These are phyloP conservation scores for Rutpela maculata DNA, from an alignment of 2,888 invertebrate genomes.

Conservation along the genomic window DNA sequence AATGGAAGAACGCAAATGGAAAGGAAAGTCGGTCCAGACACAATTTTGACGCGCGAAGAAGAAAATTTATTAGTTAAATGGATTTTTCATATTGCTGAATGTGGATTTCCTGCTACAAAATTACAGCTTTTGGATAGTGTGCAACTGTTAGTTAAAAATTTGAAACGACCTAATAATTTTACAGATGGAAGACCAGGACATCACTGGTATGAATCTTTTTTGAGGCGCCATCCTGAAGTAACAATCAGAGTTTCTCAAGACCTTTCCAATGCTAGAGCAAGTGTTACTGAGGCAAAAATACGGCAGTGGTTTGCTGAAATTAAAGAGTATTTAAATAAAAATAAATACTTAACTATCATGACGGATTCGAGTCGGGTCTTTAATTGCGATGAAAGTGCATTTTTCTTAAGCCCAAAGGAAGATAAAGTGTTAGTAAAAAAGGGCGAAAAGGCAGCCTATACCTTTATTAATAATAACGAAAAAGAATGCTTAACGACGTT, in stretches of 20 bases:
- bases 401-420: constrained; percentile 47
- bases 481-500: no score
- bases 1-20: not conserved
- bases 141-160: constrained; percentile 48
- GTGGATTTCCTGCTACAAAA: constrained; percentile 9
- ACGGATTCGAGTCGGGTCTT: no score
- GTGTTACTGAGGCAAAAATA: no score
- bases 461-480: constrained; percentile 46
- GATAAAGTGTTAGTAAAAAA: constrained; percentile 51
- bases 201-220: constrained; percentile 67
- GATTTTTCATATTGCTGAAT: constrained; percentile 8
- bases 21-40: constrained; percentile 3
- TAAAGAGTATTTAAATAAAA: no score
- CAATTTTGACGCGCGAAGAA: not conserved
- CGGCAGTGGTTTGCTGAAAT: no score
- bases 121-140: constrained; percentile 2
- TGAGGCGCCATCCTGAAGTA: constrained; percentile 65
- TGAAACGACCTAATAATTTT: constrained; percentile 53
- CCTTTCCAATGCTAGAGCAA: no score
- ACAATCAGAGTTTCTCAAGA: no score
- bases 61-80: no score
- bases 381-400: no score
- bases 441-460: constrained; percentile 49
- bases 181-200: constrained; percentile 65
- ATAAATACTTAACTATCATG: no score